These are phyloP conservation scores for Hoplostethus atlanticus DNA, from an alignment of 2,797 vertebrate genomes.

Conservation along the genomic window DNA sequence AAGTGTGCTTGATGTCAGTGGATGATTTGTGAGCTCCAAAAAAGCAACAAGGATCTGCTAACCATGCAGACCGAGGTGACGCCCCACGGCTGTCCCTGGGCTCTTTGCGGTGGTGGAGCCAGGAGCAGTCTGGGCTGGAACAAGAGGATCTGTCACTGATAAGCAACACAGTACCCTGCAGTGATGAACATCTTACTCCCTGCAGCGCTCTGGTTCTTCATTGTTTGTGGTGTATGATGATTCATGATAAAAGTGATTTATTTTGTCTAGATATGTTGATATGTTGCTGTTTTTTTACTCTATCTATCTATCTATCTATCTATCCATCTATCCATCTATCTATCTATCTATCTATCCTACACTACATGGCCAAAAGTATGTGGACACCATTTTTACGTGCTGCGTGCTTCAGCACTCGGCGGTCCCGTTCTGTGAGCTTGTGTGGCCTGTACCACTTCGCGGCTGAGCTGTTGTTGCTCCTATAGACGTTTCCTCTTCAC, in stretches of 20 bases:
- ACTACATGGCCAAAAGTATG: too few species aligned
- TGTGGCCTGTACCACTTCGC: too few species aligned
- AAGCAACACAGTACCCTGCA: conserved; percentile 25
- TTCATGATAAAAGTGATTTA: background rate
- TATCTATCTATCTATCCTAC: too few species aligned
- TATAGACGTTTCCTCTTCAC: too few species aligned
- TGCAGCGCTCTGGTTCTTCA: too few species aligned
- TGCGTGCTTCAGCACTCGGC: too few species aligned
- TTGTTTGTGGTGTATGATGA: background rate
- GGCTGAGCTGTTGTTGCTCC: too few species aligned
- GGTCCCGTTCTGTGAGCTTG: too few species aligned
- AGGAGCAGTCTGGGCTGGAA: conserved; percentile 35
- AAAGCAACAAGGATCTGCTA: conserved; percentile 42
- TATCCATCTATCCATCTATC: too few species aligned
- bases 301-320: too few species aligned
- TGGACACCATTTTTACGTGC: too few species aligned
- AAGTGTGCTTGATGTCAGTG: conserved; percentile 41
- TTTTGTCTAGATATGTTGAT: background rate
- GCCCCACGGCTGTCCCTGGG: conserved; percentile 25
- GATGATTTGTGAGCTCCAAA: conserved; percentile 56
- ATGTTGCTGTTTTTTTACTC: background rate
- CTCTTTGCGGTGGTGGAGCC: conserved; percentile 37
- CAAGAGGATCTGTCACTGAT: conserved; percentile 51
- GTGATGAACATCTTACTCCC: conserved; percentile 6
- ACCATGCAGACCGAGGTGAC: conserved; percentile 46